A percentile compares a stretch with the other conserved stretches of the same genome.
Evolutionary conservation across 2,797 vertebrate genomes (phyloP).

Genomic region (Garrulus glandarius): DNA sequence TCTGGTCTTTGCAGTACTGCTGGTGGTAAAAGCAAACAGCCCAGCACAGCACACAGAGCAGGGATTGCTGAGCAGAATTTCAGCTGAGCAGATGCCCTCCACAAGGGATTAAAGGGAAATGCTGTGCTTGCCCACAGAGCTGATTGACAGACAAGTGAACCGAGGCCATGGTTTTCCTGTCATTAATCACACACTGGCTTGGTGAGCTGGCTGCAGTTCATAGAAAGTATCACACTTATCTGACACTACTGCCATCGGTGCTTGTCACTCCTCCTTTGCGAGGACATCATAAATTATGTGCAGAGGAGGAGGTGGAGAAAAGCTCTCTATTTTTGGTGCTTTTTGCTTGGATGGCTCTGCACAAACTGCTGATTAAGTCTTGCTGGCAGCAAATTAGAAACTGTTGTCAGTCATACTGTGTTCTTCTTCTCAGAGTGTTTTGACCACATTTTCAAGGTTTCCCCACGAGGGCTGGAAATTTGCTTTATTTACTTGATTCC

Average conservation of each 20-base stretch:
- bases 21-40: neutral
- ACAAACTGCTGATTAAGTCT: slow-evolving; percentile 31
- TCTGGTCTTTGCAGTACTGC: neutral
- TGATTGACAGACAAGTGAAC: slow-evolving; percentile 24
- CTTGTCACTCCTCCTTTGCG: neutral
- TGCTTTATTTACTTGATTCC: neutral
- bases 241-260: slow-evolving; percentile 39
- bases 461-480: neutral
- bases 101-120: neutral
- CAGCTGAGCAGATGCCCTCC: neutral
- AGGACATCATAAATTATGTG: neutral
- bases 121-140: neutral
- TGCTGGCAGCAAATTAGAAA: slow-evolving; percentile 21
- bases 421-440: neutral
- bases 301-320: slow-evolving; percentile 31
- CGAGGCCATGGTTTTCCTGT: slow-evolving; percentile 44
- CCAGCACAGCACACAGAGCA: neutral
- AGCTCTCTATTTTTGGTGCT: slow-evolving; percentile 16
- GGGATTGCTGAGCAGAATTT: neutral
- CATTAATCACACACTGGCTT: slow-evolving; percentile 6
- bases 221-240: slow-evolving; percentile 42
- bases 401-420: neutral
- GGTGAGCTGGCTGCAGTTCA: slow-evolving; percentile 55
- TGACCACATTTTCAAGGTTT: neutral
- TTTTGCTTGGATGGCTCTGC: slow-evolving; percentile 32